These are phyloP conservation scores for Eubasilissa splendida DNA, from an alignment of 2,888 invertebrate genomes.

Conservation along the genomic window DNA sequence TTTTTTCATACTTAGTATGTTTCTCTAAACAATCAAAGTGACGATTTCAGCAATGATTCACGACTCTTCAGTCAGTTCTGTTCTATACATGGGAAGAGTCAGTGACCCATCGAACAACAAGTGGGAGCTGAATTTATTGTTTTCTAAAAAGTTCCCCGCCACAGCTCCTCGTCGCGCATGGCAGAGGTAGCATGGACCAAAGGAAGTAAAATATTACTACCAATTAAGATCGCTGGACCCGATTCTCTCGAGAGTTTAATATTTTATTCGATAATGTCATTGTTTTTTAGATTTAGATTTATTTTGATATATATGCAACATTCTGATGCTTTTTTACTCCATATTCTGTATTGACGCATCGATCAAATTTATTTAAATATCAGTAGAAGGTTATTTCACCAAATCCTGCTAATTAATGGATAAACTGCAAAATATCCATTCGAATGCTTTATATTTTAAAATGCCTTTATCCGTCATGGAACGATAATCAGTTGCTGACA, in stretches of 20 bases:
- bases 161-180: neutral
- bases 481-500: no score
- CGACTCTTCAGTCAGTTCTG: constrained; percentile 3
- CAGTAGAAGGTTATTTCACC: neutral
- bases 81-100: constrained; percentile 19
- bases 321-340: neutral
- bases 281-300: neutral
- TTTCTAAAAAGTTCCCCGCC: neutral
- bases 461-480: no score
- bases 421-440: no score
- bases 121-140: constrained; percentile 6
- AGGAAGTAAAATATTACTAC: no score
- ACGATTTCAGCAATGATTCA: constrained; percentile 9
- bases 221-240: no score
- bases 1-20: neutral
- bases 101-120: constrained; percentile 7
- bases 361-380: no score
- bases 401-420: no score
- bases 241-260: no score
- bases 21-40: neutral
- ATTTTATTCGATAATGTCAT: neutral
- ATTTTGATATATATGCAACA: neutral
- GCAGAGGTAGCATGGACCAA: no score
- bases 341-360: neutral
- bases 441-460: no score